A percentile compares a stretch with the other conserved stretches of the same genome.
phyloP scores from a whole-genome alignment of 2,888 invertebrate species.

The Chironomus riparius region DNA sequence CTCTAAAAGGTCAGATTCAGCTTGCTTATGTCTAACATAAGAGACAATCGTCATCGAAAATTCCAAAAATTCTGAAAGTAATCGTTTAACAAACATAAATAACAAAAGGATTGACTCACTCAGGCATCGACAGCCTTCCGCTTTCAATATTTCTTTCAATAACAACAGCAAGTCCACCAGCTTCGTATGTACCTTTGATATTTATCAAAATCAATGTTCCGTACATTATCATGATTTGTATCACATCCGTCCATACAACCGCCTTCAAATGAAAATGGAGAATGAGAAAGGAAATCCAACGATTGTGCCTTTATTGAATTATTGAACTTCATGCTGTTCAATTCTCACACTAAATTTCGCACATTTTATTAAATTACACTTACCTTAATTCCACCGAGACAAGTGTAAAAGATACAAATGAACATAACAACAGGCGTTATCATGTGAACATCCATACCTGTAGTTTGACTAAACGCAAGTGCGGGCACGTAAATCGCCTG shows the following conservation, averaged over 20 bases:
- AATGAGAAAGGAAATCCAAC: conserved; percentile 32
- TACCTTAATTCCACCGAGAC: conserved; percentile 50
- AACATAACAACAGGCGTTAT: conserved; percentile 73
- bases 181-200: conserved; percentile 62
- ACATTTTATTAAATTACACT: not conserved
- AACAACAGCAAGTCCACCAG: conserved; percentile 59
- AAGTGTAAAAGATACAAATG: conserved; percentile 62
- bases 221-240: conserved; percentile 68
- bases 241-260: conserved; percentile 75
- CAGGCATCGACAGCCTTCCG: conserved; percentile 59
- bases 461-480: conserved; percentile 72
- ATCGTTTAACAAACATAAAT: no score
- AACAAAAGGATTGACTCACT: conserved; percentile 43
- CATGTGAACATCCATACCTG: conserved; percentile 64
- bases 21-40: no score
- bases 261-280: conserved; percentile 39
- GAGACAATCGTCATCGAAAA: not conserved
- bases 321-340: no score
- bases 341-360: not conserved
- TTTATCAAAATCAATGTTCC: conserved; percentile 63
- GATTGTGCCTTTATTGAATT: no score
- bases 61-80: no score
- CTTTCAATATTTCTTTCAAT: conserved; percentile 55
- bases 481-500: conserved; percentile 55
- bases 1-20: no score